Evolutionary conservation across 2,797 vertebrate species (phyloP).

Genomic region (Cryptoprocta ferox): DNA sequence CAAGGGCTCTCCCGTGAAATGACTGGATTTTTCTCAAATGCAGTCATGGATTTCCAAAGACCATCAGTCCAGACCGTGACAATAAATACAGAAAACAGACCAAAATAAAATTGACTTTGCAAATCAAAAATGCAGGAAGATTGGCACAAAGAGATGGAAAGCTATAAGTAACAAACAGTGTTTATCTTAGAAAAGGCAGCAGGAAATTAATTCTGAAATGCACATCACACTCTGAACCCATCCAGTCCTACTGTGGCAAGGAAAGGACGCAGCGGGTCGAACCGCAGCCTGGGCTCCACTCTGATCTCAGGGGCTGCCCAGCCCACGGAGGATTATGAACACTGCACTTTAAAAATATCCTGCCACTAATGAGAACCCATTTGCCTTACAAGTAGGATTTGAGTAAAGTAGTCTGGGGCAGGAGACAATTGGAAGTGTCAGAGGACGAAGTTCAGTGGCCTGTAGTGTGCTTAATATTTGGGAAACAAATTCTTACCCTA

Average conservation of each 20-base stretch:
- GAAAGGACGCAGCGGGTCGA: accelerated
- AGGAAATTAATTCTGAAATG: neutral
- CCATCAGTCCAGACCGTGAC: neutral
- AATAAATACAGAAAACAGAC: neutral
- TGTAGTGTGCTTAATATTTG: neutral
- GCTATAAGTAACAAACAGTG: neutral
- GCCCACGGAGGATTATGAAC: neutral
- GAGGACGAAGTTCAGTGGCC: neutral
- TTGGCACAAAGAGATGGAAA: neutral
- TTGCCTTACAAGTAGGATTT: neutral
- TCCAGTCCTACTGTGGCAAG: accelerated
- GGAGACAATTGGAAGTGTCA: neutral
- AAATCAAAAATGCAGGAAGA: neutral
- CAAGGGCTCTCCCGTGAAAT: neutral
- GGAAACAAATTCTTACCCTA: neutral
- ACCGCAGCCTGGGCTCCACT: neutral
- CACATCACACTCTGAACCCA: neutral
- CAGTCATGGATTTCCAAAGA: neutral
- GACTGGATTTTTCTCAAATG: neutral
- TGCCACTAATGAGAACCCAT: slow-evolving; percentile 4
- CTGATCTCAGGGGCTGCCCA: neutral
- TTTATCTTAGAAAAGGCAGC: neutral
- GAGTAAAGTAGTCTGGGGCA: neutral
- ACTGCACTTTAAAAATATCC: neutral
- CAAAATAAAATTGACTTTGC: neutral